Conservation (phyloP, 1,140 invertebrate genomes). For the Drosophila repletoides region DNA sequence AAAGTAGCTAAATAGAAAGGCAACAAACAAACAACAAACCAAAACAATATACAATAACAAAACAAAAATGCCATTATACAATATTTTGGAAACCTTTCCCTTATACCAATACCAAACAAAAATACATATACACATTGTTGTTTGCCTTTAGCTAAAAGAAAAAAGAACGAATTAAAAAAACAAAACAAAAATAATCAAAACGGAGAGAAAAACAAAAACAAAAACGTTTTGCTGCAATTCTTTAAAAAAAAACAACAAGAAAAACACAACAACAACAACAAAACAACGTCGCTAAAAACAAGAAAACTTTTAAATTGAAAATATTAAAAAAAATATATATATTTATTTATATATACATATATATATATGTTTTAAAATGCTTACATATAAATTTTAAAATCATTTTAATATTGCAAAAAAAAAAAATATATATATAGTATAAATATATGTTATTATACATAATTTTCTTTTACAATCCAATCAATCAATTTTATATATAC, state of each 20-base stretch:
- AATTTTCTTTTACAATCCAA: slow-evolving; percentile 51
- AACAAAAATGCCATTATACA: slow-evolving; percentile 41
- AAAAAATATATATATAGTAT: slow-evolving; percentile 47
- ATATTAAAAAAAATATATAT: slow-evolving; percentile 25
- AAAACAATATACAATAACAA: slow-evolving; percentile 43
- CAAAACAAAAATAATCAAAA: slow-evolving; percentile 43
- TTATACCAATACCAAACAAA: slow-evolving; percentile 14
- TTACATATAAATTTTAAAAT: slow-evolving; percentile 53
- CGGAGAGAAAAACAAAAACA: slow-evolving; percentile 81
- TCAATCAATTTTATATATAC: slow-evolving; percentile 48
- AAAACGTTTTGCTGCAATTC: slow-evolving; percentile 67
- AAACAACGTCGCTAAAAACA: slow-evolving; percentile 80
- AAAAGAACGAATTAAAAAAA: slow-evolving; percentile 32
- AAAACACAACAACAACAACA: slow-evolving; percentile 47
- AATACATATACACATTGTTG: slow-evolving; percentile 55
- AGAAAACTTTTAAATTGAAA: slow-evolving; percentile 73
- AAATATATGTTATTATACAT: slow-evolving; percentile 41
- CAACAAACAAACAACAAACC: slow-evolving; percentile 48
- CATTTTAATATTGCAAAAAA: slow-evolving; percentile 62
- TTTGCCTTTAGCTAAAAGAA: slow-evolving; percentile 60
- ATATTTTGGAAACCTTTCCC: slow-evolving; percentile 48
- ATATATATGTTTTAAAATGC: too few relatives aligned
- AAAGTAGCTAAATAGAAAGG: slow-evolving; percentile 58
- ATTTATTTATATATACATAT: too few relatives aligned
- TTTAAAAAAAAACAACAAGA: slow-evolving; percentile 48